phyloP scores from a whole-genome alignment of 2,888 invertebrate genomes.

The Plebejus melissa region DNA sequence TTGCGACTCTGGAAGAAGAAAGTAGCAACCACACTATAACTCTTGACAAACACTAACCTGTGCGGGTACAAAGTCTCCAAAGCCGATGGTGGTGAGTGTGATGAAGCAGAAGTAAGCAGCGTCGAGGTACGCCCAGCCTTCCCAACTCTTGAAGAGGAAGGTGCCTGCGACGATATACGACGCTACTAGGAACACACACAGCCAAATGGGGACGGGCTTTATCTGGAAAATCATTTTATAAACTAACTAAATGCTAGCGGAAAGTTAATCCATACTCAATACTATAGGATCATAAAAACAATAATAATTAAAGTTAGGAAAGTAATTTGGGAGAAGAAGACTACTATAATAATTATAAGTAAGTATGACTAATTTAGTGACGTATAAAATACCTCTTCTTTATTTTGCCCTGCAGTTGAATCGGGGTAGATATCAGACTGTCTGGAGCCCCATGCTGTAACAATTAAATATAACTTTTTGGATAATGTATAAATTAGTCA shows the following conservation, averaged over 20 bases:
- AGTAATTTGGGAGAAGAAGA: too few relatives aligned
- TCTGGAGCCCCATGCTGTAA: conserved; percentile 60
- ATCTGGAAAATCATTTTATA: conserved; percentile 43
- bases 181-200: conserved; percentile 92
- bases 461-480: neutral
- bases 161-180: conserved; percentile 95
- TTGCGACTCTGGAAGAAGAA: neutral
- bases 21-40: neutral
- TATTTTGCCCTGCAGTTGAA: conserved; percentile 46
- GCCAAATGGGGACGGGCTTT: conserved; percentile 92
- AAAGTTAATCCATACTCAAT: too few relatives aligned
- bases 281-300: too few relatives aligned
- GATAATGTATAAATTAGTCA: too few relatives aligned
- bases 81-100: conserved; percentile 94
- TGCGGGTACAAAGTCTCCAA: conserved; percentile 94
- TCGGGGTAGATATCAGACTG: conserved; percentile 58
- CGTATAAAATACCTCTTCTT: conserved; percentile 53
- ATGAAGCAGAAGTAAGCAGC: conserved; percentile 97
- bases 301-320: too few relatives aligned
- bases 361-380: too few relatives aligned
- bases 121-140: conserved; percentile 91
- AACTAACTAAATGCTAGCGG: too few relatives aligned
- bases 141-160: conserved; percentile 91
- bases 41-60: conserved; percentile 65
- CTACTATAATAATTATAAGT: too few relatives aligned